Base-by-base conservation (phyloP, 1,140 invertebrate genomes). In the Bacillus rossius region DNA sequence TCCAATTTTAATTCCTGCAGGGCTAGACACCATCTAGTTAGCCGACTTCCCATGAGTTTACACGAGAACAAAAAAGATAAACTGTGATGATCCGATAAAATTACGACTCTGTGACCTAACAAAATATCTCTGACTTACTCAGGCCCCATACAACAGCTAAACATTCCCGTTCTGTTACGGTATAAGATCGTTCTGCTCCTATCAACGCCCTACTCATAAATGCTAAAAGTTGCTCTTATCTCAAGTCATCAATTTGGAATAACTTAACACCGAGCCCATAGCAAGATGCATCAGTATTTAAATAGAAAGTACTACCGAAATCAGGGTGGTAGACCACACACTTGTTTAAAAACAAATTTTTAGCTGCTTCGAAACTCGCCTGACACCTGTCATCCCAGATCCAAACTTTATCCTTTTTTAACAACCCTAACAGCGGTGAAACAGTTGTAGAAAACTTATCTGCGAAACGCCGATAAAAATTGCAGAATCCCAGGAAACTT, bases 401-500 rank as follows among this genome's bases (percentile, higher is more conserved):
- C 43, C 43, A 45, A 20, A 5, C 17, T 25, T 5, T 25, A 7
- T n/a, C 43, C n/a, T 45, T 45, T n/a, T 45, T 45, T 13, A 45
- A 25, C 23, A 45, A 25, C 4, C 17, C 43, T 20, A 20, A 25
- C 23, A 45, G 4, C 5, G 17, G 17, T 45, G 23, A 5, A 20
- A 45, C 13, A 7, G 13, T 25, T 19, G 5, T 3, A 5, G 17
- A 20, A 25, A 20, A 45, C 17, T 25, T 5, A 5, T 45, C 43
- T 7, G 17, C 17, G 13, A 45, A 45, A 8, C 43, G 17, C 4
- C 65, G 23, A 40, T 63, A 67, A 22, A 63, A 67, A 17, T 38
- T 40, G 2, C 49, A 45, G 22, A 62, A 14, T 2, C 64, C 64
- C 16, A 65, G 41, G 41, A 65, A 65, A 1, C 48, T 52, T 40